These are phyloP conservation scores for Ectemnius continuus DNA, from an alignment of 2,888 invertebrate genomes.

Conservation along the genomic window DNA sequence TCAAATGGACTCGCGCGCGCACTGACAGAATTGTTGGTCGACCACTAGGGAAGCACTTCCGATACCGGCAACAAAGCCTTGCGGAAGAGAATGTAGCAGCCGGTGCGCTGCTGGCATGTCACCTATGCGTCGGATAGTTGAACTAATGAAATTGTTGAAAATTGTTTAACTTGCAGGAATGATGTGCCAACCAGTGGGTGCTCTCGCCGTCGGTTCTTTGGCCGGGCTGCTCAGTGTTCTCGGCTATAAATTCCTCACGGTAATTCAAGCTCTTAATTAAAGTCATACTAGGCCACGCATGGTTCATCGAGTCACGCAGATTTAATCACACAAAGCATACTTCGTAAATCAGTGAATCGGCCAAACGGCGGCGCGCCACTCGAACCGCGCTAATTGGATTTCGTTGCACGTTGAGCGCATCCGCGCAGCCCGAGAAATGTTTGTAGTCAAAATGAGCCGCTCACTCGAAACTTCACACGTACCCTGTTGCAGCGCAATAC, in stretches of 20 bases:
- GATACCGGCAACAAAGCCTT: too few relatives aligned
- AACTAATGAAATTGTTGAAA: too few relatives aligned
- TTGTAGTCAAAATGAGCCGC: not conserved
- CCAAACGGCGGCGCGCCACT: not conserved
- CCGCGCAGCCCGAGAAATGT: not conserved
- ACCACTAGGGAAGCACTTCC: too few relatives aligned
- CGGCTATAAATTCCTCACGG: constrained; percentile 88
- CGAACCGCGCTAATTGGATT: constrained; percentile 1
- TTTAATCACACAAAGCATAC: constrained; percentile 9
- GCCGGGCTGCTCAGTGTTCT: constrained; percentile 89
- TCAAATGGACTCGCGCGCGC: too few relatives aligned
- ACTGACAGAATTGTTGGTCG: too few relatives aligned
- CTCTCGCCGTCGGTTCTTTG: constrained; percentile 87
- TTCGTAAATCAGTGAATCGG: constrained; percentile 1
- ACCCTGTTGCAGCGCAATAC: too few relatives aligned
- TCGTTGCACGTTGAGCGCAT: not conserved
- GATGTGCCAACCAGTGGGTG: constrained; percentile 90
- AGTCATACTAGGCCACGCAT: not conserved
- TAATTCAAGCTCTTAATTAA: constrained; percentile 75
- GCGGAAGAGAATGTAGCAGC: too few relatives aligned
- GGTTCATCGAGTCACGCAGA: not conserved
- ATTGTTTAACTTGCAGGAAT: constrained; percentile 74
- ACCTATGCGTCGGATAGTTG: too few relatives aligned
- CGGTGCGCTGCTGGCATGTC: too few relatives aligned
- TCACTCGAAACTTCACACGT: not conserved